Evolutionary conservation across 2,113 vertebrate genomes (phyloP).

Genomic region (Narcine bancroftii): DNA sequence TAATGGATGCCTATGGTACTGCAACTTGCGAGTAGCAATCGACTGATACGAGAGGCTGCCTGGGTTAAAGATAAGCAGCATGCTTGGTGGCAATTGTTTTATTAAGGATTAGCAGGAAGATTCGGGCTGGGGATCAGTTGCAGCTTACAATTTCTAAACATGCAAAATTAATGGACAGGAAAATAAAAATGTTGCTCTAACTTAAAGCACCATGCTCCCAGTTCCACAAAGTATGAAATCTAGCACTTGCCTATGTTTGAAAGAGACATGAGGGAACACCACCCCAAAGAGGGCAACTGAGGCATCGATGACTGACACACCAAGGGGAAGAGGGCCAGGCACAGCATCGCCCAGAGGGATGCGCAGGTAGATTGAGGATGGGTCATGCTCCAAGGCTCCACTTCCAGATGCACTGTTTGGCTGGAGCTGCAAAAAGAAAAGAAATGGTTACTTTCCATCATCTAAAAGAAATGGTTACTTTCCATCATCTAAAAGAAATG

Average conservation of each 20-base stretch:
- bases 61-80: too few relatives aligned
- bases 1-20: not conserved
- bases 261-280: constrained; percentile 95
- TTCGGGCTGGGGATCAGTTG: not conserved
- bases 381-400: constrained; percentile 91
- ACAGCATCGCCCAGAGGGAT: constrained; percentile 87
- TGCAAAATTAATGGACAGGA: not conserved
- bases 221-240: not conserved
- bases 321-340: constrained; percentile 87
- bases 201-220: not conserved
- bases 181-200: not conserved
- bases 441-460: not conserved
- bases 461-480: not conserved
- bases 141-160: not conserved
- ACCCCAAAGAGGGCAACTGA: constrained; percentile 95
- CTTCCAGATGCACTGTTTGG: constrained; percentile 96
- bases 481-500: not conserved
- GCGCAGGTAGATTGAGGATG: constrained; percentile 92
- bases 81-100: not conserved
- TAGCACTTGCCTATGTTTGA: constrained; percentile 80
- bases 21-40: not conserved
- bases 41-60: not conserved
- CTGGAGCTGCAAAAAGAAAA: constrained; percentile 67
- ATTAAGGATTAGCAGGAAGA: not conserved
- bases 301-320: constrained; percentile 93